Percentiles rank a stretch among this genome's conserved stretches.
These are phyloP conservation scores for Amblyraja radiata DNA, from an alignment of 2,797 vertebrate species.

Conservation along the genomic window DNA sequence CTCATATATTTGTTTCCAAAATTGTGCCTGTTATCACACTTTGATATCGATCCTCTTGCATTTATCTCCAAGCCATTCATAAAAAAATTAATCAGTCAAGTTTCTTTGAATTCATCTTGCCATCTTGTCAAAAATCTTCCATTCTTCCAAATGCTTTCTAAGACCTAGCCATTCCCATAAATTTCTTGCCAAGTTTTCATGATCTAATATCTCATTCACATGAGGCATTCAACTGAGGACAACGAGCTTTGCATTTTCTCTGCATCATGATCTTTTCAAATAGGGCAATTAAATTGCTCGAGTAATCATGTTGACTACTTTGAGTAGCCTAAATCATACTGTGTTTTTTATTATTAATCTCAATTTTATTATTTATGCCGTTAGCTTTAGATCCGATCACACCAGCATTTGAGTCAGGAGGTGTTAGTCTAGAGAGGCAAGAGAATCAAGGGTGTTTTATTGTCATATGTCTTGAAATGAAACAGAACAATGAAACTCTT, in stretches of 20 bases:
- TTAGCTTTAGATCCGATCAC: too few species aligned
- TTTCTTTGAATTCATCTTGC: neutral
- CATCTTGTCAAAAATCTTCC: neutral
- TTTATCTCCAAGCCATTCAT: neutral
- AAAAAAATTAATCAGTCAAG: neutral
- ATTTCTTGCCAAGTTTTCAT: neutral
- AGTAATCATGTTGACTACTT: neutral
- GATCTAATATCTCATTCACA: neutral
- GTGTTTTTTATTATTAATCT: too few species aligned
- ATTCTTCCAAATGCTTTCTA: neutral
- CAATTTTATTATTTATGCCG: too few species aligned
- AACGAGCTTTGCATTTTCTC: neutral
- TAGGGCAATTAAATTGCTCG: neutral
- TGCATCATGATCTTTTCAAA: neutral
- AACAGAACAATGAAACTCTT: too few species aligned
- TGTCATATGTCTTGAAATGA: too few species aligned
- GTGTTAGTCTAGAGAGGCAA: too few species aligned
- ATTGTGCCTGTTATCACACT: neutral
- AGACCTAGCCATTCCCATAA: neutral
- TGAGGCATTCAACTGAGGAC: neutral
- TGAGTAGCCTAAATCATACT: too few species aligned
- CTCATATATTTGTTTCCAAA: neutral
- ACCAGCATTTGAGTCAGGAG: too few species aligned
- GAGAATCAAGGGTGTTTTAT: too few species aligned
- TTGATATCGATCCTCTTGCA: neutral